Conservation (phyloP, 2,797 vertebrate genomes). For the Crenuchus spilurus region DNA sequence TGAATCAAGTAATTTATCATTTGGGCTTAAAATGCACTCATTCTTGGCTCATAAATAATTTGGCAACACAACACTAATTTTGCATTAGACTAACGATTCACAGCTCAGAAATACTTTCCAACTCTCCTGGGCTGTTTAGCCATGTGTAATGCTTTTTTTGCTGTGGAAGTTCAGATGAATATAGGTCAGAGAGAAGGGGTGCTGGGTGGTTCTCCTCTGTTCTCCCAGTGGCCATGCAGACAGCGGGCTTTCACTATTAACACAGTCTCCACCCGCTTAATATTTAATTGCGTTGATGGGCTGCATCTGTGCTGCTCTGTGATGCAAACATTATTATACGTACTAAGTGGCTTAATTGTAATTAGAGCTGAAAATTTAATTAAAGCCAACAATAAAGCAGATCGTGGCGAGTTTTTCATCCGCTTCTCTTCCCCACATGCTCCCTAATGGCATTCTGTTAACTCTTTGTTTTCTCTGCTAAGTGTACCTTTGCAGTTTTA, state of each 20-base stretch:
- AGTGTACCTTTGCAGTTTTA: conserved; percentile 4
- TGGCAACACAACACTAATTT: conserved; percentile 81
- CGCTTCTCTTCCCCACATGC: conserved; percentile 28
- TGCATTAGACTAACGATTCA: conserved; percentile 86
- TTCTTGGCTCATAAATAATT: conserved; percentile 81
- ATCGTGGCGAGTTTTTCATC: conserved; percentile 52
- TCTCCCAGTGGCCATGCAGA: conserved; percentile 70
- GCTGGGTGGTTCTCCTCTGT: conserved; percentile 57
- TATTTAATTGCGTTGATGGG: conserved; percentile 77
- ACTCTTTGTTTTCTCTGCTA: conserved; percentile 47
- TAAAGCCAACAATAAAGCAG: conserved; percentile 67
- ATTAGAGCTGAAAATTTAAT: conserved; percentile 71
- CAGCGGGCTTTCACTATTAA: conserved; percentile 67
- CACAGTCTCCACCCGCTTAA: conserved; percentile 69
- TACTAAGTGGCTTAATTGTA: conserved; percentile 71
- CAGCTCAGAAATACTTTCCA: conserved; percentile 80
- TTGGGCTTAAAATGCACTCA: conserved; percentile 74
- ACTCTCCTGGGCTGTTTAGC: conserved; percentile 73
- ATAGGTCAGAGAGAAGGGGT: conserved; percentile 75
- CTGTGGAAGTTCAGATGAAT: conserved; percentile 71
- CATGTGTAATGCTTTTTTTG: conserved; percentile 63
- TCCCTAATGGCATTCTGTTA: conserved; percentile 53
- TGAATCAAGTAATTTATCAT: conserved; percentile 73
- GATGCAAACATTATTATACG: conserved; percentile 70
- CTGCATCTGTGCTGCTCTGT: conserved; percentile 74